Conservation (phyloP, 1,140 invertebrate genomes). For the Megathymus violae region DNA sequence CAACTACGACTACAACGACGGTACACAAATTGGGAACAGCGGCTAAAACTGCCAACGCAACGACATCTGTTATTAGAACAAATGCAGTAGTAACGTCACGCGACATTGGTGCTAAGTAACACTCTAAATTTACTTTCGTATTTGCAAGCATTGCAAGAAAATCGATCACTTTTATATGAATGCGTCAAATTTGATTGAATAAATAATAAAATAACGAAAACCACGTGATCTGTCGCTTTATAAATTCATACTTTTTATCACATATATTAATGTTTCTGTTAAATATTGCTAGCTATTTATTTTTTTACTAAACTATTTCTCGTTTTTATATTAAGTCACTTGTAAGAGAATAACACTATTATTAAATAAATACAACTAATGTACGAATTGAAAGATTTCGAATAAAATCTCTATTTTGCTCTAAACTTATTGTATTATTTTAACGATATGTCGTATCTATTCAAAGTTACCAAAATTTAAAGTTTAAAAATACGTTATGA, state of each 20-base stretch:
- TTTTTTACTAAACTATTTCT: slow-evolving; percentile 6
- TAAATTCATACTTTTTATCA: not conserved
- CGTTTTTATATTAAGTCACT: not conserved
- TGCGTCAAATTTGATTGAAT: not conserved
- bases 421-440: slow-evolving; percentile 25
- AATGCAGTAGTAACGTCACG: slow-evolving; percentile 67
- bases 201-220: slow-evolving; percentile 29
- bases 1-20: slow-evolving; percentile 72
- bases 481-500: slow-evolving; percentile 11
- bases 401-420: slow-evolving; percentile 43
- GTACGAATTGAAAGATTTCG: slow-evolving; percentile 37
- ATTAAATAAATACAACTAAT: slow-evolving; percentile 27
- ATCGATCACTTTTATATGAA: slow-evolving; percentile 2
- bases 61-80: slow-evolving; percentile 62
- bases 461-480: not conserved
- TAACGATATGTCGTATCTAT: no score
- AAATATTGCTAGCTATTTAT: slow-evolving; percentile 25
- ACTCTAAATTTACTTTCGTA: not conserved
- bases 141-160: not conserved
- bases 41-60: slow-evolving; percentile 63
- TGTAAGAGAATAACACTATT: slow-evolving; percentile 29
- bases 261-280: slow-evolving; percentile 8
- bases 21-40: slow-evolving; percentile 68
- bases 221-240: slow-evolving; percentile 4
- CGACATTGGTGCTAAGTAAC: slow-evolving; percentile 73